phyloP scores from a whole-genome alignment of 2,113 vertebrate species.

The Phaetusa simplex region DNA sequence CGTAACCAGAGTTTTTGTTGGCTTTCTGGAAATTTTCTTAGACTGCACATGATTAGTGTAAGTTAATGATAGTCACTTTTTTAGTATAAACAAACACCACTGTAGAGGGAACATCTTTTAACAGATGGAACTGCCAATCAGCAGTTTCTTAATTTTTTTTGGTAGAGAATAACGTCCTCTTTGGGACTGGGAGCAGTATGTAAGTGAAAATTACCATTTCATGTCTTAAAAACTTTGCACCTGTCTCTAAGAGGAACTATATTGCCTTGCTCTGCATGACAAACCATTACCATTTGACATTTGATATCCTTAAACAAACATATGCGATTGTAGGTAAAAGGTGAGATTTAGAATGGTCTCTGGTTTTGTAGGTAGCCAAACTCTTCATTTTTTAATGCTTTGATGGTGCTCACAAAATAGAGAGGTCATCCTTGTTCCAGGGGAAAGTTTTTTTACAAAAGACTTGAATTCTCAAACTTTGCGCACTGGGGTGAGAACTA shows the following conservation, averaged over 20 bases:
- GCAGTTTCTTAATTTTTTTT: background rate
- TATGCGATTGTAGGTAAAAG: background rate
- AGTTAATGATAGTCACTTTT: background rate
- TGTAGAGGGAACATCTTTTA: background rate
- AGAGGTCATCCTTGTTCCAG: background rate
- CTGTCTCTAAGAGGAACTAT: background rate
- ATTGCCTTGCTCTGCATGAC: background rate
- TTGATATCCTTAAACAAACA: background rate
- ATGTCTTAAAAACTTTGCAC: background rate
- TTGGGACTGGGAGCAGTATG: background rate
- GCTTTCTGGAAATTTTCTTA: conserved; percentile 3
- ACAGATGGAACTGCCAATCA: background rate
- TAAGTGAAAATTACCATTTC: background rate
- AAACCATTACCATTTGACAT: background rate
- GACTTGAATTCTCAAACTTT: background rate
- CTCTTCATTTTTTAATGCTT: background rate
- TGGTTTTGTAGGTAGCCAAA: background rate
- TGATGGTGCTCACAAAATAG: background rate
- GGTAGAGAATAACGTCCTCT: background rate
- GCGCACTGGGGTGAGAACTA: background rate
- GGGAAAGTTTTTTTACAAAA: background rate
- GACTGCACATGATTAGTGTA: background rate
- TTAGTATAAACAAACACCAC: background rate
- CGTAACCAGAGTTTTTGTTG: background rate
- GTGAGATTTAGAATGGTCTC: background rate